Evolutionary conservation across 2,113 vertebrate species (phyloP).

Genomic region (Notiomystis cincta): DNA sequence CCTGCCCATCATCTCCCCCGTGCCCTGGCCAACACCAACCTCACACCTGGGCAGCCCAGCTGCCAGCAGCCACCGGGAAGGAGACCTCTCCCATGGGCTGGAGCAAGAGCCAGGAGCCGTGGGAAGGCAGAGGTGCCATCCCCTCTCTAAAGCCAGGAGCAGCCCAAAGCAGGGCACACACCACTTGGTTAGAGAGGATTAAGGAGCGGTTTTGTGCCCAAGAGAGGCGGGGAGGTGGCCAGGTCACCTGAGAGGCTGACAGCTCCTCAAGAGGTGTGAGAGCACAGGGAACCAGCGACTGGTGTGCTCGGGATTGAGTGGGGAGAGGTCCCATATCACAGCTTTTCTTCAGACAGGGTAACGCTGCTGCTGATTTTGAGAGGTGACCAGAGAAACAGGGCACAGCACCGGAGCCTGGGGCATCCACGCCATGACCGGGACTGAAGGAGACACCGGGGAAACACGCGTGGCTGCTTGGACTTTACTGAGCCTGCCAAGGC

Average conservation of each 20-base stretch:
- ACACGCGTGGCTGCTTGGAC: fast-evolving
- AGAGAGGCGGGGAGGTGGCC: not conserved
- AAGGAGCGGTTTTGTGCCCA: fast-evolving
- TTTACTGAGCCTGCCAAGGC: fast-evolving
- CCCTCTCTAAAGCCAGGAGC: not conserved
- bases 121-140: fast-evolving
- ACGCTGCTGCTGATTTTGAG: not conserved
- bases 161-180: not conserved
- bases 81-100: not conserved
- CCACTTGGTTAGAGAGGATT: not conserved
- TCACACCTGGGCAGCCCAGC: fast-evolving
- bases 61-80: fast-evolving
- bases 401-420: fast-evolving
- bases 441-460: fast-evolving
- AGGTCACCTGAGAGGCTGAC: not conserved
- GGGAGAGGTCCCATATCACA: fast-evolving
- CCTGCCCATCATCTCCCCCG: not conserved
- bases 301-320: fast-evolving
- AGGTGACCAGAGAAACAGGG: not conserved
- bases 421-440: fast-evolving
- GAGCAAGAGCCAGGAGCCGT: fast-evolving
- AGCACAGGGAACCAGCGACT: not conserved
- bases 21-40: not conserved
- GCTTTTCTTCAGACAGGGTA: not conserved
- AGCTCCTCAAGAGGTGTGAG: fast-evolving